Evolutionary conservation across 2,888 invertebrate genomes (phyloP), one percentile per base, ranked within the genome.

Genomic region (Rhodophaea formosa): DNA sequence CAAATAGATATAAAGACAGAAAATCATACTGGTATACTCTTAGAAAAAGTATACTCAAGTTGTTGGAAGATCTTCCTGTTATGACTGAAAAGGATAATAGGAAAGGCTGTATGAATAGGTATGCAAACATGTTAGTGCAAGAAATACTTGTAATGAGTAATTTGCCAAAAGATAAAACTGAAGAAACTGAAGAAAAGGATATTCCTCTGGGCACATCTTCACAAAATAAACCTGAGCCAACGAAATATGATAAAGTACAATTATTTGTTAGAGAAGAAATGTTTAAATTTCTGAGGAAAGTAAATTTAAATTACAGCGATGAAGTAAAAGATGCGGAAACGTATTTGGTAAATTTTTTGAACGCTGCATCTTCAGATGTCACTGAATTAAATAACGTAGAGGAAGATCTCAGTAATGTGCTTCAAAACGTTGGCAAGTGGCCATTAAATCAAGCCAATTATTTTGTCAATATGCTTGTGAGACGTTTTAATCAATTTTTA

Each of bases 51-150:
- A 44, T 65, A 3, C 16, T 57, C 7, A 54, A 64, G 12, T 56
- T 67, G 2, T 39, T 67, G n/a, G 56, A 58, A 43, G 61, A 63
- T 15, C 57, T 68, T 6, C 67, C 65, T 15, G 55, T 67, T 16
- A 53, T 53, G 23, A 56, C 23, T 1, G 44, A 60, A 8, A 53
- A 14, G 0, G 44, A n/a, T 44, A 53, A 62, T 12, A 61, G 60
- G 52, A 46, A 17, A 7, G 8, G 57, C 30, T 59, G 57, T 29
- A 23, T 64, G 7, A 58, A 57, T 16, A 16, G 17, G 45, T 16
- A 63, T 35, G 58, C 60, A n/a, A 43, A 57, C 2, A 52, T 57
- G 8, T 44, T 68, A n/a, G 57, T 64, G 29, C 43, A 62, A 45
- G 30, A 59, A n/a, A 17, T 66, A 14, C 15, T 54, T 45, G 44